Base-by-base conservation (phyloP, 2,113 vertebrate species). In the Scolopax mira region DNA sequence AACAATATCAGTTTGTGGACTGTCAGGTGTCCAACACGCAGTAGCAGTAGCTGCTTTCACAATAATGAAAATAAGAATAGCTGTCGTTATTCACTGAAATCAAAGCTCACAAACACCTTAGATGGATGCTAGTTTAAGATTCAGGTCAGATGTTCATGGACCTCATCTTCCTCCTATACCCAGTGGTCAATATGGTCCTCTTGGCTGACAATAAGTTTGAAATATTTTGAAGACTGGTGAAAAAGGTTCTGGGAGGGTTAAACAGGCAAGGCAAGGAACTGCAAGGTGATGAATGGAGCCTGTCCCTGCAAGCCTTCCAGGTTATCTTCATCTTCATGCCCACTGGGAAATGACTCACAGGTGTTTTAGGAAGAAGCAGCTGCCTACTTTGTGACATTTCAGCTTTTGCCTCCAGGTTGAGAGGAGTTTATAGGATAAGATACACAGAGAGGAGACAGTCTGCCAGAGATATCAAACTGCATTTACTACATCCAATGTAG, bases 291-390 rank as follows among this genome's bases (percentile, higher is more conserved):
- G 89, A 96, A 92, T 86, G 65, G 41, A 93, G 65, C 90, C 60
- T 94, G 83, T 61, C 85, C 82, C 87, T 95, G 75, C 92, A 96
- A 97, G 94, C 49, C 75, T 89, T 74, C 48, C 48, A 82, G 62
- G 90, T 95, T 97, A 97, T 97, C 96, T 97, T 88, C 90, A 97
- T 95, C 94, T 97, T 93, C 85, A 62, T 96, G 94, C 96, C 95
- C 93, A 95, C 89, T 89, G 94, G 95, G 91, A 89, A 90, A 85
- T 91, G 89, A 93, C 87, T 97, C 92, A 96, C 90, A 97, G 96
- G 90, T 97, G 96, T 88, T 96, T 96, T 94, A 96, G 94, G 94
- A 96, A 97, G 93, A 92, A 78, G 88, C 91, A 97, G 95, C 91
- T 97, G 94, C 89, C 87, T 93, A 69, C 80, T 96, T 89, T 89